Percentiles rank a stretch among this genome's conserved stretches.
Conservation (phyloP, 2,113 vertebrate genomes). For the Orycteropus afer region DNA sequence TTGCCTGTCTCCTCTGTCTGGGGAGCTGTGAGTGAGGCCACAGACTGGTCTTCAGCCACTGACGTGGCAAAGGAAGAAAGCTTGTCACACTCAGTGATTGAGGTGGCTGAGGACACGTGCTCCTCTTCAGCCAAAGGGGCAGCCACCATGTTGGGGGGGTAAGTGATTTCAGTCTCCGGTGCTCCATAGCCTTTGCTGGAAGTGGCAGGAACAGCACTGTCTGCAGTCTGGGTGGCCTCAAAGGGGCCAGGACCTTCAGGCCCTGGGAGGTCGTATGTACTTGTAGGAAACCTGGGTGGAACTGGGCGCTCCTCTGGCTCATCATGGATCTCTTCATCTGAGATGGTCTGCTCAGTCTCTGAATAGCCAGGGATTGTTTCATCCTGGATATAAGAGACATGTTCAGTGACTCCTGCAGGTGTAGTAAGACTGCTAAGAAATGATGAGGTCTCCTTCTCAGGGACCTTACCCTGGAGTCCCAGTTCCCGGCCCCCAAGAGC, state of each 20-base stretch:
- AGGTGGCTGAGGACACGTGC: conserved; percentile 97
- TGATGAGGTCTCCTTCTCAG: conserved; percentile 88
- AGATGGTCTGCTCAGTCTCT: conserved; percentile 98
- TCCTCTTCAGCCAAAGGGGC: conserved; percentile 98
- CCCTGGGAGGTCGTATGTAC: conserved; percentile 91
- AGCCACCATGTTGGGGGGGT: conserved; percentile 92
- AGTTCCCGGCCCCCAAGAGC: conserved; percentile 35
- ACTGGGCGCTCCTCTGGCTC: conserved; percentile 94
- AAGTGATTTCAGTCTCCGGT: conserved; percentile 91
- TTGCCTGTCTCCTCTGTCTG: conserved; percentile 95
- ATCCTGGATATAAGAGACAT: conserved; percentile 96
- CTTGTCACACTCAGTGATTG: conserved; percentile 98
- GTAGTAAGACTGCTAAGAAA: conserved; percentile 87
- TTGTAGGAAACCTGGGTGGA: conserved; percentile 91
- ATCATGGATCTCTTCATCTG: conserved; percentile 97
- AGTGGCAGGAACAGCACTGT: conserved; percentile 81
- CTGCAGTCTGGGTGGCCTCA: conserved; percentile 90
- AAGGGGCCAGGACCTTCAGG: conserved; percentile 91
- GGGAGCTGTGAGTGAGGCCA: conserved; percentile 95
- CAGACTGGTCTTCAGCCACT: conserved; percentile 96
- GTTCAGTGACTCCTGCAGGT: conserved; percentile 89
- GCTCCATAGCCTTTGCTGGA: conserved; percentile 88
- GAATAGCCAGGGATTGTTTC: conserved; percentile 98
- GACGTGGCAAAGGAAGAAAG: conserved; percentile 98
- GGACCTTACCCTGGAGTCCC: conserved; percentile 76